phyloP scores from a whole-genome alignment of 2,113 vertebrate species.

The Columba livia region DNA sequence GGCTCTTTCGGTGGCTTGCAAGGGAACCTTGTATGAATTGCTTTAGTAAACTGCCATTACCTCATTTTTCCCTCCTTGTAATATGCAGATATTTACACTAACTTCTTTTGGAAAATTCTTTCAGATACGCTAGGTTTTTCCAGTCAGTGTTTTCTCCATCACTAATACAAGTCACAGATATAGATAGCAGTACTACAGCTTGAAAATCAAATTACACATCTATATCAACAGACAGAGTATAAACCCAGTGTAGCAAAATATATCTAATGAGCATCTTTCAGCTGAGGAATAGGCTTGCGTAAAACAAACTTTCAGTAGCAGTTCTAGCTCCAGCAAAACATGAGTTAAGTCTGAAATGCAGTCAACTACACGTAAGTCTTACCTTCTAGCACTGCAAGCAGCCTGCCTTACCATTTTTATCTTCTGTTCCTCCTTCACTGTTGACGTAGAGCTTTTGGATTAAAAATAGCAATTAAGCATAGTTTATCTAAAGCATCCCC shows the following conservation, averaged over 20 bases:
- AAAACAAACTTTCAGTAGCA: not conserved
- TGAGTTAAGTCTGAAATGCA: not conserved
- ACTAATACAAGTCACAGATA: not conserved
- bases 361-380: not conserved
- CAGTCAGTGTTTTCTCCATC: not conserved
- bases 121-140: not conserved
- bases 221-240: not conserved
- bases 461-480: not conserved
- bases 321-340: not conserved
- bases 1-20: not conserved
- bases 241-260: not conserved
- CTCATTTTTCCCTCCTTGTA: not conserved
- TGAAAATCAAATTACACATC: not conserved
- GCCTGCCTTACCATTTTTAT: not conserved
- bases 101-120: not conserved
- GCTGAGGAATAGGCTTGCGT: not conserved
- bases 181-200: not conserved
- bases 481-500: not conserved
- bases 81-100: not conserved
- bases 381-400: not conserved
- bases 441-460: not conserved
- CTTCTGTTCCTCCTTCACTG: not conserved
- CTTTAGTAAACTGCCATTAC: not conserved
- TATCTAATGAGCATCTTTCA: not conserved
- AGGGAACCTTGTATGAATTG: not conserved